Evolutionary conservation across 2,113 vertebrate species (phyloP).

Genomic region (Vidua chalybeata): DNA sequence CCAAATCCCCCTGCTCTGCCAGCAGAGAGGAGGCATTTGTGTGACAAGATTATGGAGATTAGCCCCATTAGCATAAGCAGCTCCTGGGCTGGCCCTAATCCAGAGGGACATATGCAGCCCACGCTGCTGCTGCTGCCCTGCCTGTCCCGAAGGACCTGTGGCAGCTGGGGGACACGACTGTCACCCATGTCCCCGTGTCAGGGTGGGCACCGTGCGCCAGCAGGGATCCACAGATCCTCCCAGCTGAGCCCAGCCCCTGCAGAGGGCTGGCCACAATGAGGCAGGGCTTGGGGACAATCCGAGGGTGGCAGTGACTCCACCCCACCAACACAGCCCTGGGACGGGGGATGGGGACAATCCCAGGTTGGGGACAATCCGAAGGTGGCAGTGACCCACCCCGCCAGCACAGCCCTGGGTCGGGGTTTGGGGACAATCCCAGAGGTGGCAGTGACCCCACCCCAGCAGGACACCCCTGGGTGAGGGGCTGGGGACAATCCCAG

Average conservation of each 20-base stretch:
- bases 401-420: not conserved
- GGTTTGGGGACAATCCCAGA: accelerated
- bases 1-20: not conserved
- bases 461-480: no score
- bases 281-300: accelerated
- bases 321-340: not conserved
- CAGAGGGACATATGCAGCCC: not conserved
- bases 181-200: accelerated
- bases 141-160: not conserved
- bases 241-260: not conserved
- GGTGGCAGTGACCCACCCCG: not conserved
- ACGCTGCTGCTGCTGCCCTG: not conserved
- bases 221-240: accelerated
- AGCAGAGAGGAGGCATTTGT: not conserved
- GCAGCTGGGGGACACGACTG: not conserved
- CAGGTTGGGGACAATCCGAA: no score
- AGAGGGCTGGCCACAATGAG: accelerated
- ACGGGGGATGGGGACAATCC: accelerated
- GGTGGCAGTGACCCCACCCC: not conserved
- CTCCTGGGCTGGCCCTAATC: conserved; percentile 50
- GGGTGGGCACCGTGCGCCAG: accelerated
- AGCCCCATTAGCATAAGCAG: conserved; percentile 21
- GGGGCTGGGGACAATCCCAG: no score
- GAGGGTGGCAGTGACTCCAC: accelerated
- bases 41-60: conserved; percentile 7